Percentiles rank a stretch among this genome's conserved stretches.
These are phyloP conservation scores for Agriopis aurantiaria DNA, from an alignment of 2,888 invertebrate genomes.

Conservation along the genomic window DNA sequence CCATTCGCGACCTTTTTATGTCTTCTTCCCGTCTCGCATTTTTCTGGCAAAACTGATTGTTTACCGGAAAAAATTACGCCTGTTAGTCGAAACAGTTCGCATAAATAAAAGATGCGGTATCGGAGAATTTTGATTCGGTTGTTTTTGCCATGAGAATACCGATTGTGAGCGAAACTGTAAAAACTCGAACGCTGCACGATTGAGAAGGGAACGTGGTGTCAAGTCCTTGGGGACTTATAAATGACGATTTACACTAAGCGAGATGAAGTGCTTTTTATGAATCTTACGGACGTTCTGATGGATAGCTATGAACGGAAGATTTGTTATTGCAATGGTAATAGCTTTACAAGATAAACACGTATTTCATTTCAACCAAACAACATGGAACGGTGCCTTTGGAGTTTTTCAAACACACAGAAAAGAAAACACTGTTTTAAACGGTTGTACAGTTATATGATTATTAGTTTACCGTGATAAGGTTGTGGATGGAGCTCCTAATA, in stretches of 20 bases:
- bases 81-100: slow-evolving; percentile 79
- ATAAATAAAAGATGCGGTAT: slow-evolving; percentile 84
- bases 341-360: background rate
- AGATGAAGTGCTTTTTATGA: slow-evolving; percentile 42
- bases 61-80: slow-evolving; percentile 86
- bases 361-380: slow-evolving; percentile 6
- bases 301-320: slow-evolving; percentile 21
- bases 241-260: slow-evolving; percentile 56
- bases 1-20: slow-evolving; percentile 72
- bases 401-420: too few species aligned
- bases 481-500: too few species aligned
- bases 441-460: too few species aligned
- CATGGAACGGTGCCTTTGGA: background rate
- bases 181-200: slow-evolving; percentile 68
- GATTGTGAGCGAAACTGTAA: slow-evolving; percentile 71
- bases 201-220: slow-evolving; percentile 78
- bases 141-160: slow-evolving; percentile 72
- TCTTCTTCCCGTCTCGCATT: slow-evolving; percentile 82
- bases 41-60: slow-evolving; percentile 86
- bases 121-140: slow-evolving; percentile 83
- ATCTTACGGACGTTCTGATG: slow-evolving; percentile 20
- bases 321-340: slow-evolving; percentile 16
- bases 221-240: slow-evolving; percentile 68
- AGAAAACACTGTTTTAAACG: too few species aligned
- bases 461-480: too few species aligned